phyloP scores from a whole-genome alignment of 2,797 vertebrate species.

The Gymnoscopelus microlampas region DNA sequence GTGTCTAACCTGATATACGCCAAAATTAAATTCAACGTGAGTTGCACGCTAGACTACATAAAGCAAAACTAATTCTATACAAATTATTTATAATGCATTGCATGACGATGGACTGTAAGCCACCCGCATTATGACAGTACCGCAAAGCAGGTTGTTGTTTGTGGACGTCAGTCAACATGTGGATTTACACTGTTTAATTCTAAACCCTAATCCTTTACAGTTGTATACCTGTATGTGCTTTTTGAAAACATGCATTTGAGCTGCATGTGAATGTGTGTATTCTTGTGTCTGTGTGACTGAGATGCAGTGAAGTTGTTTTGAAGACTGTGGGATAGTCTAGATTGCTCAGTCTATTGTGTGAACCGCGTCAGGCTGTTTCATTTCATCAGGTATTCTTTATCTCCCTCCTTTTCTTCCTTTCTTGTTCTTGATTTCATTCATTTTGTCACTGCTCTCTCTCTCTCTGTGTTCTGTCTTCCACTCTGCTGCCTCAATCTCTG shows the following conservation, averaged over 20 bases:
- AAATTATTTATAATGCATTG: too few relatives aligned
- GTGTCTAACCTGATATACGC: too few relatives aligned
- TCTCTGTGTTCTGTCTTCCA: conserved; percentile 20
- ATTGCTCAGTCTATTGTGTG: conserved; percentile 63
- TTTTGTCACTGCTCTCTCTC: conserved; percentile 21
- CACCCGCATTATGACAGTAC: too few relatives aligned
- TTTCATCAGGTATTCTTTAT: conserved; percentile 45
- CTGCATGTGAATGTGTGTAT: conserved; percentile 16
- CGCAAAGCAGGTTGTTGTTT: too few relatives aligned
- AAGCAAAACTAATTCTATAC: too few relatives aligned
- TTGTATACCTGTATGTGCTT: too few relatives aligned
- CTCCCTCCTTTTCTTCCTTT: conserved; percentile 87
- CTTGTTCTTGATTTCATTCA: conserved; percentile 70
- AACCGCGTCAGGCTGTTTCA: conserved; percentile 32
- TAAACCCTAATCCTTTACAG: too few relatives aligned
- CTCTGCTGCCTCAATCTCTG: background rate
- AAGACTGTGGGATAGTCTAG: conserved; percentile 53
- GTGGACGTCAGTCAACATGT: too few relatives aligned
- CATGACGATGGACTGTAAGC: too few relatives aligned
- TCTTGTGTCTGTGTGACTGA: conserved; percentile 18
- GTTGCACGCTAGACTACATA: too few relatives aligned
- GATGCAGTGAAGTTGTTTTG: conserved; percentile 45
- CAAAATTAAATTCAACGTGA: too few relatives aligned
- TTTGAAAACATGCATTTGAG: background rate
- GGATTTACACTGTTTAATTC: too few relatives aligned